Conservation (phyloP, 2,888 invertebrate genomes). For the Meghimatium bilineatum region DNA sequence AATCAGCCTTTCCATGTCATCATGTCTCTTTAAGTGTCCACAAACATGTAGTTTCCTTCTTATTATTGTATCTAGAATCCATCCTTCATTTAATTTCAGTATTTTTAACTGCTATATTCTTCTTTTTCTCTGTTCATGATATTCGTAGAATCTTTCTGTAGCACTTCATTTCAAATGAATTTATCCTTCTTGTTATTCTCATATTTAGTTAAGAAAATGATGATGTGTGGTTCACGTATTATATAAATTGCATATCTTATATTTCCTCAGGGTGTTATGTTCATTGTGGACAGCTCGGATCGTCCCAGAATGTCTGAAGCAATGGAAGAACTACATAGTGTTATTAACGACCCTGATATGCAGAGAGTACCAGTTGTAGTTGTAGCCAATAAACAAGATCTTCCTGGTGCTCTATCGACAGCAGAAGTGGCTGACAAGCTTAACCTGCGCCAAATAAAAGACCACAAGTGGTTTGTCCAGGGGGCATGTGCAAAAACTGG, state of each 20-base stretch:
- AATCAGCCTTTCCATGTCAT: too few relatives aligned
- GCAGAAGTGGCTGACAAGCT: constrained; percentile 69
- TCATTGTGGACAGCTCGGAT: constrained; percentile 75
- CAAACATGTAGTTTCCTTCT: too few relatives aligned
- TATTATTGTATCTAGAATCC: too few relatives aligned
- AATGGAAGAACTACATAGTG: constrained; percentile 68
- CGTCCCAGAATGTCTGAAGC: constrained; percentile 69
- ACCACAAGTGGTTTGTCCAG: constrained; percentile 75
- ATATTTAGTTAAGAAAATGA: too few relatives aligned
- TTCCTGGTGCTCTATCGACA: constrained; percentile 70
- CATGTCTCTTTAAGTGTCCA: too few relatives aligned
- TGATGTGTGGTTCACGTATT: not conserved
- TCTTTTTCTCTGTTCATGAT: too few relatives aligned
- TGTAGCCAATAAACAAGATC: constrained; percentile 77
- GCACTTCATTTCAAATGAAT: too few relatives aligned
- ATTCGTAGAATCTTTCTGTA: too few relatives aligned
- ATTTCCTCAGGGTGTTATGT: constrained; percentile 67
- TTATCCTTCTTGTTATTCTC: too few relatives aligned
- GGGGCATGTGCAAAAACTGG: constrained; percentile 73
- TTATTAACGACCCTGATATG: constrained; percentile 71
- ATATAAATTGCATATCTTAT: not conserved
- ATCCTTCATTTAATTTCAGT: too few relatives aligned
- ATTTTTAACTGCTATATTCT: too few relatives aligned
- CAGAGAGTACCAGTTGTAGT: constrained; percentile 73
- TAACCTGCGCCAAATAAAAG: constrained; percentile 61